These are phyloP conservation scores for Melinaea menophilus DNA, from an alignment of 2,888 invertebrate species.

Conservation along the genomic window DNA sequence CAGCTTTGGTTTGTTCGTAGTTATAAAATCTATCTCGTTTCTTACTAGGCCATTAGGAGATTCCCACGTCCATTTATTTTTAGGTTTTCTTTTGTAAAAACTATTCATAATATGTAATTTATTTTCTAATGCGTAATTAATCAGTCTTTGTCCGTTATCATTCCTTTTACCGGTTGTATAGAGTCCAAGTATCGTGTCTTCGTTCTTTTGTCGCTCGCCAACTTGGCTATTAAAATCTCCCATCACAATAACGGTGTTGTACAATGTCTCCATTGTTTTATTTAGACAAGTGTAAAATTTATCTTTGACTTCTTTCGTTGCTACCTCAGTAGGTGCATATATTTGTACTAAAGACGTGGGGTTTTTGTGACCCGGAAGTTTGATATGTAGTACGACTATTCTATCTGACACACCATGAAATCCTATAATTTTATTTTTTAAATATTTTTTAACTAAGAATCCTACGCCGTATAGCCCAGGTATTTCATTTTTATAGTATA, in stretches of 20 bases:
- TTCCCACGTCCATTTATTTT: conserved; percentile 32
- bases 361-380: conserved; percentile 11
- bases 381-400: conserved; percentile 28
- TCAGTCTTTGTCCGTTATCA: conserved; percentile 32
- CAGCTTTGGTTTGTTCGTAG: conserved; percentile 24
- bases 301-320: conserved; percentile 17
- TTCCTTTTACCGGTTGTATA: conserved; percentile 27
- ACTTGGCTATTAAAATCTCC: conserved; percentile 30
- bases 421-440: conserved; percentile 22
- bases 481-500: conserved; percentile 27
- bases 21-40: conserved; percentile 33
- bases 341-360: conserved; percentile 22
- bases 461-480: conserved; percentile 24
- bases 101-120: conserved; percentile 25
- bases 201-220: conserved; percentile 22
- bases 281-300: conserved; percentile 11
- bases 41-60: conserved; percentile 28
- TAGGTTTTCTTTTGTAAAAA: conserved; percentile 24
- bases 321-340: conserved; percentile 25
- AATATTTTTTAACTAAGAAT: conserved; percentile 25
- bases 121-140: conserved; percentile 24
- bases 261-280: not conserved
- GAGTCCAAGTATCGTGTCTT: conserved; percentile 25
- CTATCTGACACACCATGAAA: conserved; percentile 29
- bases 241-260: conserved; percentile 26